A percentile compares a stretch with the other conserved stretches of the same genome.
Conservation (phyloP, 2,797 vertebrate genomes). For the Botia kubotai region DNA sequence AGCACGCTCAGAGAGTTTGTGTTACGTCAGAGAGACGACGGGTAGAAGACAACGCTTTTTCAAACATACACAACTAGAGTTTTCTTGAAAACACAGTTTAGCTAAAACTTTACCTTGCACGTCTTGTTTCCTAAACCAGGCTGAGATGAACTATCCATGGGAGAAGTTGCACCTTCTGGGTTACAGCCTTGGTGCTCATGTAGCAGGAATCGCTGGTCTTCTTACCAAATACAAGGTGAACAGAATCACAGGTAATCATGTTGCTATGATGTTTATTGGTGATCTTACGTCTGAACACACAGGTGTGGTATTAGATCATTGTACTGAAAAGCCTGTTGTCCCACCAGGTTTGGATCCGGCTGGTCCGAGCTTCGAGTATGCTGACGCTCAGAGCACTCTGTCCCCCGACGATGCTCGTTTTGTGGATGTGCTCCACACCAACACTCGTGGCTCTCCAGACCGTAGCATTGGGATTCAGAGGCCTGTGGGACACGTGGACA, state of each 20-base stretch:
- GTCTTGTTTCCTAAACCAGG: conserved; percentile 72
- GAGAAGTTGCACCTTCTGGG: conserved; percentile 91
- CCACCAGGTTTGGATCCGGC: conserved; percentile 90
- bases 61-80: too few species aligned
- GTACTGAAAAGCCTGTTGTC: not conserved
- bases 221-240: conserved; percentile 89
- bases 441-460: conserved; percentile 91
- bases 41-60: too few species aligned
- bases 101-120: conserved; percentile 6
- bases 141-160: conserved; percentile 85
- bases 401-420: conserved; percentile 92
- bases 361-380: conserved; percentile 93
- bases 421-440: conserved; percentile 95
- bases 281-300: not conserved
- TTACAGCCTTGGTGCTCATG: conserved; percentile 96
- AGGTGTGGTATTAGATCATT: not conserved
- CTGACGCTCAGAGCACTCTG: conserved; percentile 85
- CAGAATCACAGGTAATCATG: conserved; percentile 90
- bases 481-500: conserved; percentile 93
- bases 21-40: not conserved
- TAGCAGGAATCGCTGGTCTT: conserved; percentile 91
- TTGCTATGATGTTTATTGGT: not conserved
- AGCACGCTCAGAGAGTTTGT: not conserved
- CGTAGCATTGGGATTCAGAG: conserved; percentile 97
- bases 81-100: too few species aligned